Base-by-base conservation (phyloP, 2,888 invertebrate species). In the Apotomis betuletana region DNA sequence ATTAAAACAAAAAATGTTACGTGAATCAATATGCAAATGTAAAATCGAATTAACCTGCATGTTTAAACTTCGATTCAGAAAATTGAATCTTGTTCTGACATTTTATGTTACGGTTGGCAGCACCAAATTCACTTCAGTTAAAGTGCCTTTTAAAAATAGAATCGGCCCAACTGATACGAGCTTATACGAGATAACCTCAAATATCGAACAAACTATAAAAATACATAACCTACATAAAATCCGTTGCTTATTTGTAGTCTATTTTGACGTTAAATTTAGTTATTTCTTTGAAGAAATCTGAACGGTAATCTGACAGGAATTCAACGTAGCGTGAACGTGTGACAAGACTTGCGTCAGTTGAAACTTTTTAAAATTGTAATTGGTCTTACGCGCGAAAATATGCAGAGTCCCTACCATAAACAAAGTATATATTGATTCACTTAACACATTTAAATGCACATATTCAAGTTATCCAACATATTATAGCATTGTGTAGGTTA, bases 1-100 rank as follows among this genome's bases (percentile, higher is more conserved):
- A 74, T 74, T 77, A 77, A 81, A 80, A 77, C 76, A 80, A 80
- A 77, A 79, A 77, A 75, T 44, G 73, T 77, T 80, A 74, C 77
- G 78, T 84, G 79, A 82, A 81, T 77, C 74, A 74, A 78, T 80
- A 79, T 77, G 68, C 55, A 59, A 12, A 65, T 27, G 3, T 5
- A 27, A n/a, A 15, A 51, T 51, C 27, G 58, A 38, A 41, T 68
- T 44, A 61, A 44, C 44, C 52, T 61, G 51, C 41, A 27, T 10
- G 13, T 67, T 44, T 49, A 58, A 12, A n/a, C 15, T 52, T 70
- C 55, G 38, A 60, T 70, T 46, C 8, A n/a, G 49, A 67, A 67
- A 59, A 69, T 46, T 51, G 57, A 61, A 67, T 70, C 44, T 65
- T 36, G 4, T 51, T 54, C 58, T 58, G 68, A 54, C 63, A 68